Evolutionary conservation across 2,797 vertebrate genomes (phyloP), one percentile per base, ranked within the genome.

Genomic region (Adelosebastes latens): DNA sequence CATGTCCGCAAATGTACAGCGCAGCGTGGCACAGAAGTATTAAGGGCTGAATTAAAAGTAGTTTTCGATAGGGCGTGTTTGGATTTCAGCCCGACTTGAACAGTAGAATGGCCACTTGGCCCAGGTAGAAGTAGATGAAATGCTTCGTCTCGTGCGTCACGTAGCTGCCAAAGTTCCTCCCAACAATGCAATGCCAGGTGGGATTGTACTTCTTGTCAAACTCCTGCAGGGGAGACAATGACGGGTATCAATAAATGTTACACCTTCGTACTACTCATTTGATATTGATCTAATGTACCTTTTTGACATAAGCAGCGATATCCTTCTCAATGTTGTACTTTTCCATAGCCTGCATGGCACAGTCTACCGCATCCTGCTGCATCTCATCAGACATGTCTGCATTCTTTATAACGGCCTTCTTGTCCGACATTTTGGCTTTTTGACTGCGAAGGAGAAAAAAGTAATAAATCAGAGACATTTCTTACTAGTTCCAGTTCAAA

Each of bases 281-380:
- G 5, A 69, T 27, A 10, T 25, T 20, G 6, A 39, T 31, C 9
- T 1, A 16, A 59, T 0, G 8, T 87, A 98, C 98, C 97, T 99
- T 99, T 95, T 99, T 99, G 89, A 99, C 98, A 90, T 97, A 99
- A 2, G 98, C 98, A 63, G 98, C 98, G 36, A 99, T 99, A 93
- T 99, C 98, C 93, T 99, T 99, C 93, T 99, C 98, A 75, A 99
- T 99, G 93, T 99, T 99, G 95, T 98, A 99, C 93, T 99, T 99
- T 87, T 99, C 98, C 98, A 99, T 98, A 3, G 98, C 98, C 94
- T 99, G 98, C 22, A 97, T 99, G 86, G 98, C 98, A 90, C 97
- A 99, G 94, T 99, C 98, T 81, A 99, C 98, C 0, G 98, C 98
- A 82, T 99, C 98, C 92, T 99, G 98, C 95, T 99, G 98, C 98